Evolutionary conservation across 2,797 vertebrate genomes (phyloP), one percentile per base, ranked within the genome.

Genomic region (Neosilurus mollespiculum): DNA sequence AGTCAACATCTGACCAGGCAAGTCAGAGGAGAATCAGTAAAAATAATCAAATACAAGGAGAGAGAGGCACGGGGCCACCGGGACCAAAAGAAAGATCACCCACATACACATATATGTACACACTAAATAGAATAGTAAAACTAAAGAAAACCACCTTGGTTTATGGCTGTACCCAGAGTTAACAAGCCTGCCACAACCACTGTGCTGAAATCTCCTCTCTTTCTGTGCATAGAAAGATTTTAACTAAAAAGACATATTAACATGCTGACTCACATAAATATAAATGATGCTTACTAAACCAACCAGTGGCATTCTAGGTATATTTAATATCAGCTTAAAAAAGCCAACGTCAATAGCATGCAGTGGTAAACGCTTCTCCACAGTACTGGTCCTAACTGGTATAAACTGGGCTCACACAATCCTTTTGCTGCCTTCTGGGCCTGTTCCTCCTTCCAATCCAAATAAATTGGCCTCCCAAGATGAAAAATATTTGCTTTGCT

Each of bases 391-490:
- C 88, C 91, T 93, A 93, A 93, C 93, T 93, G 93, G 91, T 91
- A 91, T 88, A 91, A 92, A 91, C 88, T 88, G 84, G 78, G 82
- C 75, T 85, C 86, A 79, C 72, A 86, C 80, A 86, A 83, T 67
- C 82, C 90, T 73, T 78, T 84, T 88, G 84, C 83, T 88, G 89
- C 87, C 89, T 92, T 89, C 85, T 88, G 91, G 93, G 93, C 92
- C 90, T 92, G 86, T 82, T 86, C 80, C 83, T 82, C 85, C 79
- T 87, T 95, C 96, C 94, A 95, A 93, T 90, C 88, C 93, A 96
- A 97, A 93, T 86, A 91, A 86, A 81, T 82, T 75, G 71, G 54
- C 88, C 83, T 87, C 80, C 76, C 86, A 75, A 86, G 78, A 81
- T 22, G 73, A 58, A 78, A 85, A 71, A 84, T 83, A 84, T 84